Conservation (phyloP, 1,140 invertebrate species). For the Acromyrmex echinatior region DNA sequence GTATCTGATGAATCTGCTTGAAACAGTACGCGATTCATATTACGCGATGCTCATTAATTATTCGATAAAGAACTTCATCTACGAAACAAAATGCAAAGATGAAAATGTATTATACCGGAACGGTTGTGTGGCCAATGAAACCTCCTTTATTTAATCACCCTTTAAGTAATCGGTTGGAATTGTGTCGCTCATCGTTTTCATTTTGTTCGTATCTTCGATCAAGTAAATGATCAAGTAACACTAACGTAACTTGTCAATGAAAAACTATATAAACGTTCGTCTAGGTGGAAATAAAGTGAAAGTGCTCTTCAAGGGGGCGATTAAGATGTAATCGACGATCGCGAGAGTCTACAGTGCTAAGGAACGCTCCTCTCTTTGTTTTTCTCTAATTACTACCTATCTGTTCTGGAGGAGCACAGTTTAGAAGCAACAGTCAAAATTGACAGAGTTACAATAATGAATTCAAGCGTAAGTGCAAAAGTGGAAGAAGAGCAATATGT, state of each 20-base stretch:
- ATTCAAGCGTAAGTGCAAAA: constrained; percentile 27
- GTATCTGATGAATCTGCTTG: constrained; percentile 25
- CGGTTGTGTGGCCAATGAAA: constrained; percentile 14
- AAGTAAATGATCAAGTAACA: neutral
- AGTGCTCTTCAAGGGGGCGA: neutral
- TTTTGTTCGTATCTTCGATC: constrained; percentile 24
- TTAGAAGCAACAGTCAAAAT: constrained; percentile 18
- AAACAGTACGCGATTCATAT: constrained; percentile 7
- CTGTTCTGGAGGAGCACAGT: neutral
- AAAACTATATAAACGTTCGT: neutral
- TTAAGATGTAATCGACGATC: neutral
- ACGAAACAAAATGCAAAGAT: constrained; percentile 16
- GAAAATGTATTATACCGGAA: neutral
- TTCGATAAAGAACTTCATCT: constrained; percentile 15
- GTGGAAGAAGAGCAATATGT: constrained; percentile 48
- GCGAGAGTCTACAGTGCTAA: neutral
- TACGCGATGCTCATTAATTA: neutral
- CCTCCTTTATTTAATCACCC: neutral
- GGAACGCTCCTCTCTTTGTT: neutral
- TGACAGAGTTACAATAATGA: neutral
- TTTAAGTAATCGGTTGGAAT: neutral
- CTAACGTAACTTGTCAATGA: neutral
- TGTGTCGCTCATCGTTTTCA: neutral
- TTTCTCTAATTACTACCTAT: neutral
- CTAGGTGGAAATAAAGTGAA: neutral